Conservation (phyloP, 2,797 vertebrate genomes). For the Pyrocephalus nanus region DNA sequence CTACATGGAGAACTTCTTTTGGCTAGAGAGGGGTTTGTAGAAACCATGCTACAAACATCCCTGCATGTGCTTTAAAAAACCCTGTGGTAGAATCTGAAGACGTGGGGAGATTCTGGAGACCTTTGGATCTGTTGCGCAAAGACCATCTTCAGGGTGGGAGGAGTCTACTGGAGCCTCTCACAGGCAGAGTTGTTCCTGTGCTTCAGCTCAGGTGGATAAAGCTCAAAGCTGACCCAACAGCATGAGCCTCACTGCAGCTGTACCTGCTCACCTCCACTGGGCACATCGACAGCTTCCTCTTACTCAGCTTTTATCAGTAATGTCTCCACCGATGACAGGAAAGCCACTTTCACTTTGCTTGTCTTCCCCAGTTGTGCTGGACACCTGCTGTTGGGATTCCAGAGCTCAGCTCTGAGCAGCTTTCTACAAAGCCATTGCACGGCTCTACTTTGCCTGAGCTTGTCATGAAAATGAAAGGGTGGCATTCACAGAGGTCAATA, state of each 20-base stretch:
- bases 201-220: neutral
- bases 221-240: neutral
- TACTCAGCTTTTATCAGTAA: neutral
- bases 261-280: neutral
- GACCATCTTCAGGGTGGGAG: neutral
- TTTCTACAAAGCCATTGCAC: neutral
- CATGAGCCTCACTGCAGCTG: neutral
- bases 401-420: neutral
- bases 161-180: neutral
- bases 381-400: neutral
- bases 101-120: neutral
- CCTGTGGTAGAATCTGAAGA: neutral
- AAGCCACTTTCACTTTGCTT: neutral
- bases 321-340: neutral
- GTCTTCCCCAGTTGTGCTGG: neutral
- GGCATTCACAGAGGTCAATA: neutral
- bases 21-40: neutral
- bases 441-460: neutral
- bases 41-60: neutral
- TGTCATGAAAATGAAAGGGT: neutral
- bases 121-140: neutral
- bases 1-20: neutral
- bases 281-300: neutral
- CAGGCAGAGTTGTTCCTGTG: neutral
- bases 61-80: neutral